phyloP scores from a whole-genome alignment of 2,888 invertebrate genomes.

The Dryobotodes eremita region DNA sequence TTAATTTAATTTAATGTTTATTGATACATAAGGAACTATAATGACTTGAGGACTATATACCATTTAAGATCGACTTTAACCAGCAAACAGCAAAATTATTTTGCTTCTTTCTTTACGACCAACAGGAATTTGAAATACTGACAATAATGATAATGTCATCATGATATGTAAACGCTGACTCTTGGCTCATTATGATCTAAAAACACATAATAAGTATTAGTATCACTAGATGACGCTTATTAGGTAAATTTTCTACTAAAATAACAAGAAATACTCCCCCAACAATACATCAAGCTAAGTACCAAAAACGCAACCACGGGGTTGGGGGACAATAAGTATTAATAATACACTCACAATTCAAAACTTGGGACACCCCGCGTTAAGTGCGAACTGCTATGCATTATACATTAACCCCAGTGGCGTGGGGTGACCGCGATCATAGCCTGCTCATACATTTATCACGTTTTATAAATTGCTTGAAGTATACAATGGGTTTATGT shows the following conservation, averaged over 20 bases:
- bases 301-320: conserved; percentile 1
- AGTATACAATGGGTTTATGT: conserved; percentile 22
- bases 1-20: too few species aligned
- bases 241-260: background rate
- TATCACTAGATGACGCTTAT: background rate
- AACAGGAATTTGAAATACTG: too few species aligned
- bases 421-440: conserved; percentile 45
- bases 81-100: too few species aligned
- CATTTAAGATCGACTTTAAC: too few species aligned
- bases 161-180: background rate
- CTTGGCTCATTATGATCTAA: background rate
- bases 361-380: conserved; percentile 52
- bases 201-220: background rate
- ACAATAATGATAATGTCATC: too few species aligned
- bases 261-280: background rate
- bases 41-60: too few species aligned
- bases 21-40: too few species aligned
- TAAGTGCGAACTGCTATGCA: conserved; percentile 56
- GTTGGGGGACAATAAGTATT: conserved; percentile 52
- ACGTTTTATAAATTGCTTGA: conserved; percentile 55
- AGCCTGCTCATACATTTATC: conserved; percentile 60
- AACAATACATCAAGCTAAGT: conserved; percentile 22
- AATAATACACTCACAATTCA: conserved; percentile 65
- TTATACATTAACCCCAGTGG: conserved; percentile 52
- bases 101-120: too few species aligned